Conservation (phyloP, 2,888 invertebrate species). For the Fragum whitleyi region DNA sequence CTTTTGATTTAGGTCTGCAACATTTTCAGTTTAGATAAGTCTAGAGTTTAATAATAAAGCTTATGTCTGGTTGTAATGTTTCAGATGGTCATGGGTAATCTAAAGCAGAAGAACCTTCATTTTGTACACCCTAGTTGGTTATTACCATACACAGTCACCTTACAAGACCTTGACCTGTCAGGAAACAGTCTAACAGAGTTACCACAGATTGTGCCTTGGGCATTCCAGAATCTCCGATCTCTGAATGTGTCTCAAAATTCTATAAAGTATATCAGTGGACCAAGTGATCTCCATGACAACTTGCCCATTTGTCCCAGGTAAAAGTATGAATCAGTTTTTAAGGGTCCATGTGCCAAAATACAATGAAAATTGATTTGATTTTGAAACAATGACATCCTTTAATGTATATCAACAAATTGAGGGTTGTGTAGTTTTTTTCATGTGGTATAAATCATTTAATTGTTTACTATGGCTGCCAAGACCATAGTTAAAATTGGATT, state of each 20-base stretch:
- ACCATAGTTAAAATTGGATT: no score
- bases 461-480: no score
- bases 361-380: neutral
- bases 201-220: constrained; percentile 73
- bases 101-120: constrained; percentile 50
- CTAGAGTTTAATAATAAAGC: no score
- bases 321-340: neutral
- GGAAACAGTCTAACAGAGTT: constrained; percentile 67
- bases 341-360: neutral
- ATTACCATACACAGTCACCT: constrained; percentile 41
- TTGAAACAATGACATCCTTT: no score
- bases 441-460: no score
- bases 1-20: no score
- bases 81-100: constrained; percentile 45
- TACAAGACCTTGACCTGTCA: constrained; percentile 70
- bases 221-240: constrained; percentile 64
- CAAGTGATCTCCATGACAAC: constrained; percentile 21
- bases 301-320: constrained; percentile 63
- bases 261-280: constrained; percentile 46
- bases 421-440: no score
- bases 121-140: constrained; percentile 68
- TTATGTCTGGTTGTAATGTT: constrained; percentile 25
- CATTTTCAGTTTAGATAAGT: no score
- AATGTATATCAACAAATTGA: no score
- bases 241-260: constrained; percentile 68